Percentiles rank a stretch among this genome's conserved stretches.
These are phyloP conservation scores for Pelusios castaneus DNA, from an alignment of 2,113 vertebrate genomes.

Conservation along the genomic window DNA sequence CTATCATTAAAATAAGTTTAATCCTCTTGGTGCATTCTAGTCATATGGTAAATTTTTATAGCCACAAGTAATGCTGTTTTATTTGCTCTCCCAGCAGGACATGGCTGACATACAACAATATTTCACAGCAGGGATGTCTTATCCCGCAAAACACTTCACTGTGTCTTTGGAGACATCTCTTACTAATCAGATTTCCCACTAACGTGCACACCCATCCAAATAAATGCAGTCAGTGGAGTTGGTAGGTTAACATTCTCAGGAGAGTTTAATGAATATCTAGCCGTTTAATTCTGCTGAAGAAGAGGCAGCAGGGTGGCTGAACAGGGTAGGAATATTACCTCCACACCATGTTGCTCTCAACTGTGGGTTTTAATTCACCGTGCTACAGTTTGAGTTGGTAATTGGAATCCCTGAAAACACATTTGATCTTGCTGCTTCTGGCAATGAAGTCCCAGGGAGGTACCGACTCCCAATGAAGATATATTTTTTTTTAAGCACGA, in stretches of 20 bases:
- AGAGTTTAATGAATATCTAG: slow-evolving; percentile 37
- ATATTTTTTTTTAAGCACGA: slow-evolving; percentile 33
- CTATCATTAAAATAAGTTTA: slow-evolving; percentile 14
- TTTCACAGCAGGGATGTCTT: slow-evolving; percentile 39
- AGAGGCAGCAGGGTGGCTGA: background rate
- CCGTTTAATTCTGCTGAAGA: slow-evolving; percentile 51
- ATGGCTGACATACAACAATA: slow-evolving; percentile 36
- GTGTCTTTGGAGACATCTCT: slow-evolving; percentile 29
- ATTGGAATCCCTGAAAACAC: slow-evolving; percentile 19
- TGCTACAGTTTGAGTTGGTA: slow-evolving; percentile 18
- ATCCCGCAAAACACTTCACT: slow-evolving; percentile 30
- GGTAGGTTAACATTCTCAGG: background rate
- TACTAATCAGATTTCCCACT: slow-evolving; percentile 52
- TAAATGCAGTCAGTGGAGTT: slow-evolving; percentile 35
- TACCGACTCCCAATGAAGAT: slow-evolving; percentile 2
- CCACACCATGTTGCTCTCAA: slow-evolving; percentile 35
- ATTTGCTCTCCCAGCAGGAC: slow-evolving; percentile 50
- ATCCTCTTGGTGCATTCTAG: slow-evolving; percentile 30
- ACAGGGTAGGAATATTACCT: slow-evolving; percentile 26
- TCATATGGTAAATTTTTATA: slow-evolving; percentile 56
- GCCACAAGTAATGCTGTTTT: slow-evolving; percentile 41
- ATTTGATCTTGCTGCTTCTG: slow-evolving; percentile 47
- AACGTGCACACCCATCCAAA: slow-evolving; percentile 27
- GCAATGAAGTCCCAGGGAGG: slow-evolving; percentile 48
- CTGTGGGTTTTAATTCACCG: slow-evolving; percentile 32